phyloP scores from a whole-genome alignment of 2,797 vertebrate species.

The Ciconia nigra region DNA sequence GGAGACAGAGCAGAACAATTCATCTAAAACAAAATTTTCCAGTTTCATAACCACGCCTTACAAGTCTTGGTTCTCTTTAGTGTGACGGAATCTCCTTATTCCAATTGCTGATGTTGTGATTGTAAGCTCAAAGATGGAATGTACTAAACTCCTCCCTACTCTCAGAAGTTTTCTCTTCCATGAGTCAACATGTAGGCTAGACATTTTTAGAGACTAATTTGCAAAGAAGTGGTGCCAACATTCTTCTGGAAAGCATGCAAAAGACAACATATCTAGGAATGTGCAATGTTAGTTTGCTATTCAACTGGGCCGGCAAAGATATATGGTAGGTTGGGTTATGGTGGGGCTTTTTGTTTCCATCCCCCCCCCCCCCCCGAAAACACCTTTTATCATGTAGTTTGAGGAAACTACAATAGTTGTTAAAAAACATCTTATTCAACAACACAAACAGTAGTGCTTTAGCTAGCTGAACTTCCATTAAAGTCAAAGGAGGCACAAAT shows the following conservation, averaged over 20 bases:
- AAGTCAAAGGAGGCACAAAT: not conserved
- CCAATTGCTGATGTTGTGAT: not conserved
- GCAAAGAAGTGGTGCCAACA: not conserved
- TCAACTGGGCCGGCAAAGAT: not conserved
- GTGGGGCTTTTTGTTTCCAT: not conserved
- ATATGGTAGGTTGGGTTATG: not conserved
- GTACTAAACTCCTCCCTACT: not conserved
- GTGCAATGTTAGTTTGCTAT: not conserved
- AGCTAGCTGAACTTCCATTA: not conserved
- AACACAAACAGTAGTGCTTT: not conserved
- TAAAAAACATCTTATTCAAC: not conserved
- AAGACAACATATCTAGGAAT: not conserved
- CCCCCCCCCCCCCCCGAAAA: not conserved
- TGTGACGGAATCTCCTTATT: not conserved
- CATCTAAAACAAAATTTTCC: not conserved
- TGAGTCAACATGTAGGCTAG: not conserved
- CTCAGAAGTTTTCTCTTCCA: not conserved
- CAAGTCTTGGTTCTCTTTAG: not conserved
- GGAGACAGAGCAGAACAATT: not conserved
- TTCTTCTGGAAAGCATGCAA: not conserved
- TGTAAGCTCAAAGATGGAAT: not conserved
- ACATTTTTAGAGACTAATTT: not conserved
- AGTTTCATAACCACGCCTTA: not conserved
- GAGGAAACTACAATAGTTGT: not conserved
- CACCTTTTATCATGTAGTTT: not conserved